Evolutionary conservation across 1,140 invertebrate genomes (phyloP).

Genomic region (Leptopilina boulardi): DNA sequence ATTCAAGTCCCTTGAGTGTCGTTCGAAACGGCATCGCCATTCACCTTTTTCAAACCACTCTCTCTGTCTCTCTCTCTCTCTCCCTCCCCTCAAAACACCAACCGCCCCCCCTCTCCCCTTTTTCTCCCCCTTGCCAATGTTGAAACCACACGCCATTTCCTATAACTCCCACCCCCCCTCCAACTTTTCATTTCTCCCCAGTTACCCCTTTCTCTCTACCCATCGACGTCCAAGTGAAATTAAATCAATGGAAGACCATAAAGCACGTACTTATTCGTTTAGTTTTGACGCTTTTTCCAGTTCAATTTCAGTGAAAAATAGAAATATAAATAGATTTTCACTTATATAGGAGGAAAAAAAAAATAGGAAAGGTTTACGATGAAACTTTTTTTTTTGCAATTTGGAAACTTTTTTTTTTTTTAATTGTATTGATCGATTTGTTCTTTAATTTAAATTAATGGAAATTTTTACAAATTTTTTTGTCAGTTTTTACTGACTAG

Average conservation of each 20-base stretch:
- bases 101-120: constrained; percentile 10
- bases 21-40: constrained; percentile 66
- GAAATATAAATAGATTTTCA: no score
- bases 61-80: constrained; percentile 39
- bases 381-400: no score
- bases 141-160: no score
- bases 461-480: no score
- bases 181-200: neutral
- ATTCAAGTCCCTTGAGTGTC: constrained; percentile 62
- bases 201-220: constrained; percentile 14
- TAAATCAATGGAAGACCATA: constrained; percentile 58
- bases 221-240: constrained; percentile 52
- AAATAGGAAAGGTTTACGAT: no score
- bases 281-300: neutral
- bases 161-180: constrained; percentile 16
- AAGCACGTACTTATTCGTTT: constrained; percentile 42
- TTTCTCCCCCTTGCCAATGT: neutral
- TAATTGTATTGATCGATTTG: no score
- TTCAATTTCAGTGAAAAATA: constrained; percentile 1
- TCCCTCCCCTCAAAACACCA: neutral
- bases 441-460: no score
- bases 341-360: no score
- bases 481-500: no score
- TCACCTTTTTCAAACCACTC: constrained; percentile 54
- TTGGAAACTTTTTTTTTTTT: no score